phyloP scores from a whole-genome alignment of 2,797 vertebrate species.

The Enteromius fasciolatus region DNA sequence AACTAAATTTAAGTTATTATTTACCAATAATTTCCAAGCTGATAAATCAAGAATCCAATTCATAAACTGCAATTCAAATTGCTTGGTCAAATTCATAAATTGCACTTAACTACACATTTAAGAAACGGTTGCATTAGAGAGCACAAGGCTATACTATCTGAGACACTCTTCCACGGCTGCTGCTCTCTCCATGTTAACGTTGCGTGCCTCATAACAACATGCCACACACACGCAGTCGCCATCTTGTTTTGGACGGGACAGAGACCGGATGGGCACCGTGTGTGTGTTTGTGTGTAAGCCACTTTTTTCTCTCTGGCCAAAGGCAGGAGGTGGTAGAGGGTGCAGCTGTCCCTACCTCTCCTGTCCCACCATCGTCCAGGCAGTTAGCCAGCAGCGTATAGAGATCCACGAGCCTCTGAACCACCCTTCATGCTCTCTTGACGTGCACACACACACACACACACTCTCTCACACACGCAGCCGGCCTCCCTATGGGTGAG shows the following conservation, averaged over 20 bases:
- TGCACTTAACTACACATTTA: neutral
- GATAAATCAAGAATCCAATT: neutral
- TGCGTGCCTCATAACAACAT: neutral
- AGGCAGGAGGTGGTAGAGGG: slow-evolving; percentile 57
- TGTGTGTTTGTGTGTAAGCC: slow-evolving; percentile 43
- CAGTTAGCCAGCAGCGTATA: slow-evolving; percentile 55
- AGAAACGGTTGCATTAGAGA: neutral
- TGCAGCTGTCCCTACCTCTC: slow-evolving; percentile 71
- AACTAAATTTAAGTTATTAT: neutral
- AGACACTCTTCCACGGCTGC: neutral
- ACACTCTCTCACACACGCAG: neutral
- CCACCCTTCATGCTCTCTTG: slow-evolving; percentile 47
- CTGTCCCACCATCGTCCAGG: slow-evolving; percentile 62
- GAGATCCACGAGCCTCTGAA: slow-evolving; percentile 54
- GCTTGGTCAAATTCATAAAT: neutral
- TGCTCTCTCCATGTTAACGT: neutral
- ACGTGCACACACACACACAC: neutral
- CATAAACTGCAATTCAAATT: neutral
- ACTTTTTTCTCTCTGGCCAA: slow-evolving; percentile 55
- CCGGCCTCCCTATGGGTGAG: neutral
- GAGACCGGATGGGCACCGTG: slow-evolving; percentile 24
- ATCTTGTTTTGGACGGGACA: slow-evolving; percentile 28
- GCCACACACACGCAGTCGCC: slow-evolving; percentile 4
- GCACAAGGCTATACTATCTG: too few species aligned
- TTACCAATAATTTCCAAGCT: neutral